A percentile compares a stretch with the other conserved stretches of the same genome.
Evolutionary conservation across 2,113 vertebrate species (phyloP).

Genomic region (Corythornis vintsioides): DNA sequence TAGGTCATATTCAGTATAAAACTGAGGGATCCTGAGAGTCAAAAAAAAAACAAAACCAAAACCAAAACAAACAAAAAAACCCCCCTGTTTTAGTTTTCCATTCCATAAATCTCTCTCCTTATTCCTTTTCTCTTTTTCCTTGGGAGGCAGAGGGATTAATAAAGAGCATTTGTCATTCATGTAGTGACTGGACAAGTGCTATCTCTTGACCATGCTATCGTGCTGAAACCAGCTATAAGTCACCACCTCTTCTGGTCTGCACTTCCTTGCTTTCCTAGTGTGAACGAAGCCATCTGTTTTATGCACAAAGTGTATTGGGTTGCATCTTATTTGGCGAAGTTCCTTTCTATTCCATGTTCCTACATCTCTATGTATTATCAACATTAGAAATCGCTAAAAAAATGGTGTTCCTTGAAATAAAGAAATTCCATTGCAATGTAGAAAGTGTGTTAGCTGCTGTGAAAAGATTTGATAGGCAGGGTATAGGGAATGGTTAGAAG

Average conservation of each 20-base stretch:
- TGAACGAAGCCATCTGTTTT: not conserved
- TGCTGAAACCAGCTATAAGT: not conserved
- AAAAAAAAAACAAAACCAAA: too few species aligned
- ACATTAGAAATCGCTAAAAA: not conserved
- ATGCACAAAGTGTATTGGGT: not conserved
- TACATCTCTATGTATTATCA: not conserved
- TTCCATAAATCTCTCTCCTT: too few species aligned
- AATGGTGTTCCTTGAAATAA: not conserved
- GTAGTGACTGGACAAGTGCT: too few species aligned
- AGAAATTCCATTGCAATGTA: not conserved
- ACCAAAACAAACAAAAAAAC: too few species aligned
- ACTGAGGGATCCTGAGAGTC: too few species aligned
- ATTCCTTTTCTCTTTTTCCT: too few species aligned
- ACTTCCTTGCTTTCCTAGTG: not conserved
- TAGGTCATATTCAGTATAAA: too few species aligned
- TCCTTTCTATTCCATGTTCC: not conserved
- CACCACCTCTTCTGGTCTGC: not conserved
- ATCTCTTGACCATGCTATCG: not conserved
- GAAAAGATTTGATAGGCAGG: not conserved
- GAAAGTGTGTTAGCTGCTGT: not conserved
- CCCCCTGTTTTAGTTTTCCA: too few species aligned
- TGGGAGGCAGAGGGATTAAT: too few species aligned
- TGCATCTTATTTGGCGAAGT: not conserved
- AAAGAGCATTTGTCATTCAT: too few species aligned
- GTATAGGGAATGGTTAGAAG: not conserved